Conservation (phyloP, 1,140 invertebrate genomes). For the Ganaspis sp. region DNA sequence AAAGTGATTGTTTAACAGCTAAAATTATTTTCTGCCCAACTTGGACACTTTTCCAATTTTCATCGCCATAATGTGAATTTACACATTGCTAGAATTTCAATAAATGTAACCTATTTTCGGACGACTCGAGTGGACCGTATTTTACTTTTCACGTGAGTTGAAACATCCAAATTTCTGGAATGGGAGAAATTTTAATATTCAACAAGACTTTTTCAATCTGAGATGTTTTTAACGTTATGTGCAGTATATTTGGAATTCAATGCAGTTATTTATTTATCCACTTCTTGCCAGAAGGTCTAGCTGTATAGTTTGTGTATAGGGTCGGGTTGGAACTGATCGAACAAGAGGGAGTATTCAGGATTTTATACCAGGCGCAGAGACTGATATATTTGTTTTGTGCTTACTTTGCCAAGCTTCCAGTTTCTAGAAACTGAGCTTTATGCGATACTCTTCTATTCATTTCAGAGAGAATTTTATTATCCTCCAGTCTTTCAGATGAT, state of each 20-base stretch:
- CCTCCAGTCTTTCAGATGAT: constrained; percentile 1
- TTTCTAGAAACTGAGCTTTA: constrained; percentile 24
- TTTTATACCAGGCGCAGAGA: constrained; percentile 41
- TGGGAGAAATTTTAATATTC: constrained; percentile 24
- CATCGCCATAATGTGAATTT: too few species aligned
- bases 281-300: constrained; percentile 27
- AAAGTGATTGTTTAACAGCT: too few species aligned
- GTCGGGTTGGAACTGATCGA: constrained; percentile 22
- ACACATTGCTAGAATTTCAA: background rate
- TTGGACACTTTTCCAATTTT: too few species aligned
- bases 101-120: background rate
- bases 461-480: constrained; percentile 14
- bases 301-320: background rate
- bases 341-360: constrained; percentile 31
- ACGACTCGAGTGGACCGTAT: background rate
- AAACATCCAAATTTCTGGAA: background rate
- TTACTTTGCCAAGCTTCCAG: constrained; percentile 42
- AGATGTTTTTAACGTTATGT: constrained; percentile 19
- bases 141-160: background rate
- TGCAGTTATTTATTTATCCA: constrained; percentile 27
- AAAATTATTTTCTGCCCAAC: too few species aligned
- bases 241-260: constrained; percentile 26
- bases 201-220: constrained; percentile 12
- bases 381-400: constrained; percentile 53
- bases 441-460: constrained; percentile 22